Conservation (phyloP, 1,140 invertebrate species). For the Nephotettix cincticeps region DNA sequence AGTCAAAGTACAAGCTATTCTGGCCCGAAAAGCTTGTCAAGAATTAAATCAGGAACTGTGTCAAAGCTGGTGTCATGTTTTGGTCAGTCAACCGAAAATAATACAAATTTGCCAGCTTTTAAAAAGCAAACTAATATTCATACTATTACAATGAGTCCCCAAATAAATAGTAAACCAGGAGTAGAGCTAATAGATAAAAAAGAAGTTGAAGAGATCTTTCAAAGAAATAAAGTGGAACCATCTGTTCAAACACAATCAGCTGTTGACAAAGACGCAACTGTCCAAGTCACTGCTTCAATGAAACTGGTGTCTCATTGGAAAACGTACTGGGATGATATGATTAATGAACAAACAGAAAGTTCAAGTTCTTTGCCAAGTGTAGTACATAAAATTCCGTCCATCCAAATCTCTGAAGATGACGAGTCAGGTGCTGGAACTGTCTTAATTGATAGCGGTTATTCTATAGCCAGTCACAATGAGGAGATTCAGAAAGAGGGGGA, state of each 20-base stretch:
- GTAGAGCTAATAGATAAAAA: too few species aligned
- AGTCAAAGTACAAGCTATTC: neutral
- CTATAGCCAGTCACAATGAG: too few species aligned
- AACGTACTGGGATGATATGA: constrained; percentile 15
- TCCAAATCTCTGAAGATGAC: neutral
- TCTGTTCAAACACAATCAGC: neutral
- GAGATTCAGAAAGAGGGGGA: too few species aligned
- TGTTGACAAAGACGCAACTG: neutral
- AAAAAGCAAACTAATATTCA: too few species aligned
- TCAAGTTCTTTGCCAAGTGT: too few species aligned
- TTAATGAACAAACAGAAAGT: constrained; percentile 9
- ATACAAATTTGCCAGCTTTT: neutral
- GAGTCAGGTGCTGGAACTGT: constrained; percentile 2
- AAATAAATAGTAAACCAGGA: too few species aligned
- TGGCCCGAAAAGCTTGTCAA: neutral
- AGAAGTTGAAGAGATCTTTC: too few species aligned
- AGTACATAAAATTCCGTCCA: constrained; percentile 4
- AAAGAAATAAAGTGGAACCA: too few species aligned
- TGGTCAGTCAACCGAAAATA: neutral
- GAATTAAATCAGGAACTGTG: constrained; percentile 12
- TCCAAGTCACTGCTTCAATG: neutral
- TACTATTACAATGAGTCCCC: too few species aligned
- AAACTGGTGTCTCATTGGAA: constrained; percentile 13
- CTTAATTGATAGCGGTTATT: neutral
- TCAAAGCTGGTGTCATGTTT: neutral